Evolutionary conservation across 2,888 invertebrate genomes (phyloP), one percentile per base, ranked within the genome.

Genomic region (Mycalesis mineus): DNA sequence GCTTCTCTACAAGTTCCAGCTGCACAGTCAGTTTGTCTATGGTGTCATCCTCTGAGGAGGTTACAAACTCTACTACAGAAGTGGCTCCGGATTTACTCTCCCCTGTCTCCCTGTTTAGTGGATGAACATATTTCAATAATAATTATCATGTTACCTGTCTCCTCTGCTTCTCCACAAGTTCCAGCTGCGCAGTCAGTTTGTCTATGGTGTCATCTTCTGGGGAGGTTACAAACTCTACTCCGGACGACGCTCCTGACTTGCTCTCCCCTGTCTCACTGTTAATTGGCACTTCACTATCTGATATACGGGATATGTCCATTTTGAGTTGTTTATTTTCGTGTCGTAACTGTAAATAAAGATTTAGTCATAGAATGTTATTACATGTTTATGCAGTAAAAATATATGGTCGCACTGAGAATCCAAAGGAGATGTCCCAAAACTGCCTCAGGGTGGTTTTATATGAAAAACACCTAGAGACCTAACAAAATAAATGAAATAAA

Each of bases 141-240:
- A n/a, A n/a, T n/a, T n/a, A 22, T 22, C 2, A 5, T 22, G 63
- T 88, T 15, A 86, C 88, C 82, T 88, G 84, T 62, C 89, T 66
- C 63, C 89, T 67, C 58, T 90, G 88, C 57, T 83, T 87, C 68
- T 90, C 90, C 2, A 82, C 81, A 0, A 90, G 72, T 45, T 83
- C 87, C 41, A 90, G 66, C 62, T 91, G 91, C 1, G 83, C 74
- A 0, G 88, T 86, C 29, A 91, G 66, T 55, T 86, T 86, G 59
- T 91, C 78, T 9, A 91, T 77, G 9, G 83, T 88, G 63, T 88
- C 88, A 56, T 89, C 88, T 7, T 88, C 88, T 0, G 87, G 88
- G 56, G 86, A 85, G 60, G 85, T 78, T 63, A 88, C 88, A 64
- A 88, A 91, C 84, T 88, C 88, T 14, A 87, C 62, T 0, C 77